Conservation (phyloP, 2,113 vertebrate species). For the Alligator sinensis region DNA sequence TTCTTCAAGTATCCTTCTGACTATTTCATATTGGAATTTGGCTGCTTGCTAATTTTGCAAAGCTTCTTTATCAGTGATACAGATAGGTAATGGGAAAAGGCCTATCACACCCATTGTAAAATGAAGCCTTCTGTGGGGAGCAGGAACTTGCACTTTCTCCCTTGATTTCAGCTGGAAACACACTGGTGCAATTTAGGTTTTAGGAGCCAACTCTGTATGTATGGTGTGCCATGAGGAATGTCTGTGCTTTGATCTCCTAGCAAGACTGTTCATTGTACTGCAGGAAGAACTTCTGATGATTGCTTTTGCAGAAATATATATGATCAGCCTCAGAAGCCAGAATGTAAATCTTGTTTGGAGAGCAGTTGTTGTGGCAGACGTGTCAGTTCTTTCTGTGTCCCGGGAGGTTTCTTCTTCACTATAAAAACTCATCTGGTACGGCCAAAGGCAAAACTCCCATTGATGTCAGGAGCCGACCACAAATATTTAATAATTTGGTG, state of each 20-base stretch:
- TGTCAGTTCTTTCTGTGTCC: fast-evolving
- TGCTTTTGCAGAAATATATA: background rate
- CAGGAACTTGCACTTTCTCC: fast-evolving
- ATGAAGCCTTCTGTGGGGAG: fast-evolving
- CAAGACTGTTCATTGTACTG: fast-evolving
- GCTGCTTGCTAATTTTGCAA: background rate
- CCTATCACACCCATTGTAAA: background rate
- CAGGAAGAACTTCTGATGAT: background rate
- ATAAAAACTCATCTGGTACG: background rate
- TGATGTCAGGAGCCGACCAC: slow-evolving; percentile 7
- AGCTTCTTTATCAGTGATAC: background rate
- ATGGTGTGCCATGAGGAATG: fast-evolving
- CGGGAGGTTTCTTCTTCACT: background rate
- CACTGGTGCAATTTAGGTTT: background rate
- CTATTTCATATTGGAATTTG: background rate
- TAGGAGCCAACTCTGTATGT: fast-evolving
- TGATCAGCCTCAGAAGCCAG: background rate
- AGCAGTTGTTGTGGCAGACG: background rate
- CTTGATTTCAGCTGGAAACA: background rate
- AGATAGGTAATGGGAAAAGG: too few relatives aligned
- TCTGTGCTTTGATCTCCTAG: background rate
- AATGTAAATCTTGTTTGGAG: background rate
- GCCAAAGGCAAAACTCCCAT: background rate
- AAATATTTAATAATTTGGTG: background rate
- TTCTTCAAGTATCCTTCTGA: background rate